Evolutionary conservation across 2,113 vertebrate species (phyloP).

Genomic region (Lagopus muta): DNA sequence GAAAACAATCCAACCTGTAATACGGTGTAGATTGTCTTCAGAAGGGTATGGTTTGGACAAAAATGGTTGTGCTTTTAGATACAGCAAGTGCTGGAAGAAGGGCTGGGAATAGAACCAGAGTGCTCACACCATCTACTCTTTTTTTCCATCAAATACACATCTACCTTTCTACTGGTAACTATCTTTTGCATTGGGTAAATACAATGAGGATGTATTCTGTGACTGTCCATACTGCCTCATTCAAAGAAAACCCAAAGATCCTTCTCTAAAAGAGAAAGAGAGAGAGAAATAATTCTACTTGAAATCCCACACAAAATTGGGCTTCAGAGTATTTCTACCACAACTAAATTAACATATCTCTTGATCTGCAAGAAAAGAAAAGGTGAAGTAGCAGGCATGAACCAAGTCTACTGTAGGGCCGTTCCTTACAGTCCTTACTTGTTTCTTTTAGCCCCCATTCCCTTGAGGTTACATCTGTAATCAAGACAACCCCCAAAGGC

Average conservation of each 20-base stretch:
- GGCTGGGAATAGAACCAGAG: neutral
- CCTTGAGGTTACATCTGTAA: neutral
- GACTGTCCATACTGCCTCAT: neutral
- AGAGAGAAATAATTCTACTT: neutral
- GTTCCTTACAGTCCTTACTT: neutral
- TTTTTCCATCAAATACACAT: neutral
- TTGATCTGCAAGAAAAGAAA: neutral
- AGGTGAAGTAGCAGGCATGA: neutral
- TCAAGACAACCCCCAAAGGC: neutral
- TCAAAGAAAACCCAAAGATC: neutral
- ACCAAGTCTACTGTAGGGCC: neutral
- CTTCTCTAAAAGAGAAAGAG: neutral
- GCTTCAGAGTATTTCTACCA: neutral
- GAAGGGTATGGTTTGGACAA: neutral
- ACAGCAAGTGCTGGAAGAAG: fast-evolving
- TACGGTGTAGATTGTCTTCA: fast-evolving
- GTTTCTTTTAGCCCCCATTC: neutral
- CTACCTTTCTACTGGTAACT: neutral
- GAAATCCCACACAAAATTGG: neutral
- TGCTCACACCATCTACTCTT: neutral
- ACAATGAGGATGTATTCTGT: neutral
- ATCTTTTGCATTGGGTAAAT: neutral
- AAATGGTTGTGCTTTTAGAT: neutral
- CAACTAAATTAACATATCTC: neutral
- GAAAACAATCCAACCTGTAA: neutral